phyloP scores from a whole-genome alignment of 2,888 invertebrate species.

The Timema podura region DNA sequence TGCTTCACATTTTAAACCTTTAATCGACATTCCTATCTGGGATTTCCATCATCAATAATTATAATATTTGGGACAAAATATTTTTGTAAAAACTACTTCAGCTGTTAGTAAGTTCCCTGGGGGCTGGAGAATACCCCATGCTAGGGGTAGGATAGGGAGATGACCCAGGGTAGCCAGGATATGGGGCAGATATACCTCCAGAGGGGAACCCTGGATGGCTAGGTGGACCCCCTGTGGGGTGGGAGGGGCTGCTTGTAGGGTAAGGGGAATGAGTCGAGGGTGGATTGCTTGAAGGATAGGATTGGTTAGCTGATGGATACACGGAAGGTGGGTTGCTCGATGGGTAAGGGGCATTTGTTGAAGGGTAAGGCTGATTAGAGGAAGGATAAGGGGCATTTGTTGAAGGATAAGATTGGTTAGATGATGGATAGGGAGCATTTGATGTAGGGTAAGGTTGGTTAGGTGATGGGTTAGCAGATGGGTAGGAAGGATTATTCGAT shows the following conservation, averaged over 20 bases:
- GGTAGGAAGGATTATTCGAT: background rate
- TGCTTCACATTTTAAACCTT: too few relatives aligned
- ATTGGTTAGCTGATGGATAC: too few relatives aligned
- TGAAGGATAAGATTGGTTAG: background rate
- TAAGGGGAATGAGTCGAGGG: background rate
- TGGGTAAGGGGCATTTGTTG: background rate
- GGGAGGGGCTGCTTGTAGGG: background rate
- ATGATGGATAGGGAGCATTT: background rate
- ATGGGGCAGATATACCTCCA: too few relatives aligned
- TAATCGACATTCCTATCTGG: too few relatives aligned
- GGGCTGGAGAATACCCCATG: too few relatives aligned
- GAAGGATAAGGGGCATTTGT: background rate
- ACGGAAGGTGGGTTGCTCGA: background rate
- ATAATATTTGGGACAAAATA: too few relatives aligned
- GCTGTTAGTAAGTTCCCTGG: too few relatives aligned
- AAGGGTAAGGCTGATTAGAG: background rate
- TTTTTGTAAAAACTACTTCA: too few relatives aligned
- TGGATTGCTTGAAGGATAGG: conserved; percentile 2
- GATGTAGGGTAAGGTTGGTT: background rate
- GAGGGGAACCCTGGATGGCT: too few relatives aligned
- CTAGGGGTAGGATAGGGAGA: too few relatives aligned
- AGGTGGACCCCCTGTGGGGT: background rate
- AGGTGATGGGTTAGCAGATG: background rate
- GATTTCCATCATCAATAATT: too few relatives aligned
- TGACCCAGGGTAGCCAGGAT: too few relatives aligned